Evolutionary conservation across 2,888 invertebrate genomes (phyloP).

Genomic region (Yponomeuta cagnagella): DNA sequence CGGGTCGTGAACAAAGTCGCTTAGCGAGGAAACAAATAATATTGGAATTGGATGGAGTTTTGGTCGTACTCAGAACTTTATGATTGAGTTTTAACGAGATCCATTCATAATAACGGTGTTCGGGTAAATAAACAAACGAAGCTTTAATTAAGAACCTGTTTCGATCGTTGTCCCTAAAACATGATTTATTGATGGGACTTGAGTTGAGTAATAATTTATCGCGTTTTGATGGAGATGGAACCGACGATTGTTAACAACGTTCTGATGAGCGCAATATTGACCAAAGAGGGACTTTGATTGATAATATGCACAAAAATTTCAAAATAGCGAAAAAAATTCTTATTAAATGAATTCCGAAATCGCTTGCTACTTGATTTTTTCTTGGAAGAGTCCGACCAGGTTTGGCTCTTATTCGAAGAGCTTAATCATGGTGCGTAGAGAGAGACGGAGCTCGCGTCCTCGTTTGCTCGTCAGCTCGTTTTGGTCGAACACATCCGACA

Average conservation of each 20-base stretch:
- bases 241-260: neutral
- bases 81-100: constrained; percentile 27
- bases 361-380: too few relatives aligned
- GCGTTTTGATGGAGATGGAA: neutral
- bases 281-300: too few relatives aligned
- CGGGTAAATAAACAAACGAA: constrained; percentile 1
- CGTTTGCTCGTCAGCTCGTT: too few relatives aligned
- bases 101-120: neutral
- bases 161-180: neutral
- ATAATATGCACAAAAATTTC: too few relatives aligned
- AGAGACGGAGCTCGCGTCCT: too few relatives aligned
- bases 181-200: neutral
- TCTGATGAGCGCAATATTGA: too few relatives aligned
- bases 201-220: neutral
- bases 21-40: constrained; percentile 39
- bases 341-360: too few relatives aligned
- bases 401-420: too few relatives aligned
- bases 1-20: constrained; percentile 30
- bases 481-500: too few relatives aligned
- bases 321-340: too few relatives aligned
- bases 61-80: constrained; percentile 30
- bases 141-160: neutral
- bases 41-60: constrained; percentile 25
- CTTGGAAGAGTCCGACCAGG: too few relatives aligned
- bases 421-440: too few relatives aligned